These are phyloP conservation scores for Sycophila sp. DNA, from an alignment of 1,140 invertebrate species.

Conservation along the genomic window DNA sequence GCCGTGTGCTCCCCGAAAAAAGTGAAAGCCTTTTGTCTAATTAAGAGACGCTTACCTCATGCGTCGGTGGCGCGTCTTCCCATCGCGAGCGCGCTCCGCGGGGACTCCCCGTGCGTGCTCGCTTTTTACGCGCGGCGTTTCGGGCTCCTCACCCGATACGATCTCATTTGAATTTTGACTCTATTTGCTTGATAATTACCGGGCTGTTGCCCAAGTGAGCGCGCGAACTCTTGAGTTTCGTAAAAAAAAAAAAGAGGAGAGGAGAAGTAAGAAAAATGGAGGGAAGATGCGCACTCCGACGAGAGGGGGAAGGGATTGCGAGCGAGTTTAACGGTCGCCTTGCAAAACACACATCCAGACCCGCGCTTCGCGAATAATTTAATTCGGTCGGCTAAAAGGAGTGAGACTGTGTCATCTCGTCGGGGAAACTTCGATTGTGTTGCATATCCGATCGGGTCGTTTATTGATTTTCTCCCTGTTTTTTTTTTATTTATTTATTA, in stretches of 20 bases:
- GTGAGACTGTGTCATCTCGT: no score
- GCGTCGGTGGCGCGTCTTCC: neutral
- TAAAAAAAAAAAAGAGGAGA: neutral
- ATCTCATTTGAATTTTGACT: conserved; percentile 43
- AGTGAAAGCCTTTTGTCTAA: conserved; percentile 49
- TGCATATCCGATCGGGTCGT: no score
- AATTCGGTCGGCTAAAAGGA: no score
- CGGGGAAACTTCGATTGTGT: no score
- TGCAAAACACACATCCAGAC: no score
- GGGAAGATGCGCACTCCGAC: no score
- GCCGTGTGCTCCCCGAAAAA: conserved; percentile 11
- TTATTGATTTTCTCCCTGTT: no score
- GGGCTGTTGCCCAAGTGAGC: conserved; percentile 27
- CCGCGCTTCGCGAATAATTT: no score
- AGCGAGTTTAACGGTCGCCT: no score
- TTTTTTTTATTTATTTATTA: no score
- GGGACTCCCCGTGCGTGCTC: neutral
- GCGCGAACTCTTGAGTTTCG: neutral
- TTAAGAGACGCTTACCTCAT: conserved; percentile 46
- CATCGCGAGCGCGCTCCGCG: neutral
- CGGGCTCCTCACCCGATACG: conserved; percentile 1
- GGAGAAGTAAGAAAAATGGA: neutral
- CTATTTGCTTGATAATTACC: conserved; percentile 42
- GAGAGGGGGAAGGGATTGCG: no score
- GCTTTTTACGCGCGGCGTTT: conserved; percentile 5